Percentiles rank a stretch among this genome's conserved stretches.
Evolutionary conservation across 2,888 invertebrate species (phyloP).

Genomic region (Embidobia sp.): DNA sequence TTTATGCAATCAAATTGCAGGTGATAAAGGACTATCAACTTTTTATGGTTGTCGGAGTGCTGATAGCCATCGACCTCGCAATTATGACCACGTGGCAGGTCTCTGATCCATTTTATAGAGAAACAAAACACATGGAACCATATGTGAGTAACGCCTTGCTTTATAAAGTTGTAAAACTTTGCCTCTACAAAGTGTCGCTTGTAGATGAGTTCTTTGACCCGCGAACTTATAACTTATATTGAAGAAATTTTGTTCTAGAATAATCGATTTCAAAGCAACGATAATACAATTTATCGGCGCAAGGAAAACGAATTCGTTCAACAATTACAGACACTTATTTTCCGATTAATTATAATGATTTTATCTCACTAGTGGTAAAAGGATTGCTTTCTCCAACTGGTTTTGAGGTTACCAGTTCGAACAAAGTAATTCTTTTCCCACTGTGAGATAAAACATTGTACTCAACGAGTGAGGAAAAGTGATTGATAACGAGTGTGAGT

Average conservation of each 20-base stretch:
- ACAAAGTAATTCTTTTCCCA: too few species aligned
- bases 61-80: conserved; percentile 94
- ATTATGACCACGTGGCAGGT: conserved; percentile 99
- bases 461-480: too few species aligned
- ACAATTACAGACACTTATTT: too few species aligned
- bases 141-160: conserved; percentile 85
- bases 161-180: conserved; percentile 16
- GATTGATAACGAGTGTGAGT: too few species aligned
- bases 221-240: conserved; percentile 12
- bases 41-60: conserved; percentile 97
- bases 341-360: too few species aligned
- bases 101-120: conserved; percentile 96
- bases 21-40: conserved; percentile 99
- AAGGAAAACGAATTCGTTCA: too few species aligned
- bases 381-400: too few species aligned
- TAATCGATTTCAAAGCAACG: background rate
- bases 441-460: too few species aligned
- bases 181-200: conserved; percentile 1
- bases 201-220: conserved; percentile 7
- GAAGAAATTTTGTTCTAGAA: background rate
- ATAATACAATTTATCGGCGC: too few species aligned
- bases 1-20: conserved; percentile 83
- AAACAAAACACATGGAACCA: conserved; percentile 94
- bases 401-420: too few species aligned
- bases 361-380: too few species aligned